Evolutionary conservation across 2,888 invertebrate species (phyloP), one percentile per base, ranked within the genome.

Genomic region (Drosophila nigritarsus): DNA sequence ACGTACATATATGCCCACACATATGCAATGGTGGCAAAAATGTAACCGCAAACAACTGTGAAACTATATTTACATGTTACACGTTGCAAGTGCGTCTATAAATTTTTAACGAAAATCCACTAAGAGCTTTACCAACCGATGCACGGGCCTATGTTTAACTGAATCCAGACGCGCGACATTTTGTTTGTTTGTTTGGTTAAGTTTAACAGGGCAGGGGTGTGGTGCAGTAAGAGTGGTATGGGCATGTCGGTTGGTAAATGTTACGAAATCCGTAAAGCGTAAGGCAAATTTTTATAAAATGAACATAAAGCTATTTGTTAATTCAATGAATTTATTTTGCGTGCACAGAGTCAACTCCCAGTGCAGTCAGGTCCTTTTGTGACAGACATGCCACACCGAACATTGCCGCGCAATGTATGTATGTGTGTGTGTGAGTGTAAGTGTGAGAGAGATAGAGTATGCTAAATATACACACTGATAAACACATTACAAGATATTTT

Each of bases 401-500:
- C 83, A 82, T 75, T 61, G 74, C 38, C 56, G 45, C 62, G 27
- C 51, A 74, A 68, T 82, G 83, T 65, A 45, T 42, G 24, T 29
- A n/a, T 30, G 40, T 20, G 38, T 29, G 48, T 55, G 66, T 49
- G 38, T 15, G 56, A 11, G 40, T 13, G 45, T 0, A 7, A 4
- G 45, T 7, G 55, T 20, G 50, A 56, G 56, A 40, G 40, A 15
- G 50, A 49, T 45, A 15, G 45, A 18, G 56, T 64, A 29, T 78
- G 77, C 75, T 66, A 79, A 77, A 78, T 77, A 60, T 64, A 69
- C 82, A 75, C 67, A 82, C 67, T 83, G 88, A 87, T 85, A 83
- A 87, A 85, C 88, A 85, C 82, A 83, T 83, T 83, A 83, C 83
- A 83, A 84, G 87, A 87, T 86, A 84, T 83, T 88, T 87, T 87